phyloP scores from a whole-genome alignment of 2,113 vertebrate genomes.

The Antigone vipio region DNA sequence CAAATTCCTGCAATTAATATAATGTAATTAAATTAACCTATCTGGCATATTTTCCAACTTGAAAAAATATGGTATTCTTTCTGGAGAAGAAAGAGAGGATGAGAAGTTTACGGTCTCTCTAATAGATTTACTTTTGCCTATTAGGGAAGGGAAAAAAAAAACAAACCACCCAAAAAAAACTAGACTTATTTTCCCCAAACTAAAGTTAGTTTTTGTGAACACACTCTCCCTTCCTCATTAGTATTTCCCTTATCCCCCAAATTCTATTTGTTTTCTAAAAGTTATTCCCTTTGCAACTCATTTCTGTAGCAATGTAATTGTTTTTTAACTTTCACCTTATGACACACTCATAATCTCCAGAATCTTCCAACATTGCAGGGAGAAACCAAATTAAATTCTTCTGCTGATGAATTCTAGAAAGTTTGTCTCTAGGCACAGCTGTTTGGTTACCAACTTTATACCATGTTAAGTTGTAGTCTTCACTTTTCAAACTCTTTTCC shows the following conservation, averaged over 20 bases:
- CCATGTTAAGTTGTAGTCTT: slow-evolving; percentile 78
- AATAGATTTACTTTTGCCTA: background rate
- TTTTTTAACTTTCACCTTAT: slow-evolving; percentile 75
- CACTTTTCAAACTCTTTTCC: background rate
- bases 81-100: background rate
- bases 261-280: background rate
- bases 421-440: slow-evolving; percentile 51
- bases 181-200: background rate
- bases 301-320: background rate
- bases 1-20: slow-evolving; percentile 66
- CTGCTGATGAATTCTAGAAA: slow-evolving; percentile 66
- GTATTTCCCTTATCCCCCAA: background rate
- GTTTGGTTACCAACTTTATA: slow-evolving; percentile 67
- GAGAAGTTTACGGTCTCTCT: background rate
- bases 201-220: background rate
- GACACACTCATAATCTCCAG: slow-evolving; percentile 78
- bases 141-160: background rate
- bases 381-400: slow-evolving; percentile 81
- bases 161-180: background rate
- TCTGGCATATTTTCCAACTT: background rate
- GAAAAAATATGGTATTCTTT: background rate
- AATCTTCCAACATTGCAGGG: slow-evolving; percentile 71
- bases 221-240: background rate
- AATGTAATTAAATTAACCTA: background rate
- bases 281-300: background rate